Evolutionary conservation across 2,113 vertebrate species (phyloP).

Genomic region (Pantherophis guttatus): DNA sequence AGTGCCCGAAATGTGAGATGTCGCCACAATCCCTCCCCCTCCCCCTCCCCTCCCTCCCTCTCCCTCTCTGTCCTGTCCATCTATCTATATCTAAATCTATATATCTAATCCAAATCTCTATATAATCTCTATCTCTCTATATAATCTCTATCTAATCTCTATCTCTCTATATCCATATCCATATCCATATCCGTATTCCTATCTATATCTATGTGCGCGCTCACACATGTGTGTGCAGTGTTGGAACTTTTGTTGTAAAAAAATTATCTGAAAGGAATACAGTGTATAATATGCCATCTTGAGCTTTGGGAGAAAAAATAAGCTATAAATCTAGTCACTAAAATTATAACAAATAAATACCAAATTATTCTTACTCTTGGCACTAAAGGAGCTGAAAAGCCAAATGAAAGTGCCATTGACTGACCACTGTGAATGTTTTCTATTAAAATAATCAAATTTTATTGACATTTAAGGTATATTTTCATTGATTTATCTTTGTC

Average conservation of each 20-base stretch:
- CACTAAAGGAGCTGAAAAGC: not conserved
- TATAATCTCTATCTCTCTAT: not conserved
- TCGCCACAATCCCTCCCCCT: not conserved
- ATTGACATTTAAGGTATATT: not conserved
- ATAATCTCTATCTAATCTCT: too few species aligned
- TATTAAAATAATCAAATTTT: not conserved
- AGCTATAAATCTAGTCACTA: not conserved
- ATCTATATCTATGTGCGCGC: not conserved
- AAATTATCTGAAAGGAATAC: not conserved
- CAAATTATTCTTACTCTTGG: not conserved
- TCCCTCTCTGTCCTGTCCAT: too few species aligned
- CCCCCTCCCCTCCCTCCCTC: too few species aligned
- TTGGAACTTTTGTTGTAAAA: not conserved
- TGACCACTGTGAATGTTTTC: conserved; percentile 4
- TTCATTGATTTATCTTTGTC: not conserved
- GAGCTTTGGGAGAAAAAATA: not conserved
- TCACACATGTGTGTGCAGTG: not conserved
- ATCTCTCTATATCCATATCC: not conserved
- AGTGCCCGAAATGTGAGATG: not conserved
- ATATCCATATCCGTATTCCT: not conserved
- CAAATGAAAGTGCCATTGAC: not conserved
- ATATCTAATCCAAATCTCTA: too few species aligned
- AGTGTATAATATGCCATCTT: not conserved
- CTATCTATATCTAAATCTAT: too few species aligned
- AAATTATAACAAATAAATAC: not conserved